Evolutionary conservation across 2,797 vertebrate species (phyloP).

Genomic region (Morus bassanus): DNA sequence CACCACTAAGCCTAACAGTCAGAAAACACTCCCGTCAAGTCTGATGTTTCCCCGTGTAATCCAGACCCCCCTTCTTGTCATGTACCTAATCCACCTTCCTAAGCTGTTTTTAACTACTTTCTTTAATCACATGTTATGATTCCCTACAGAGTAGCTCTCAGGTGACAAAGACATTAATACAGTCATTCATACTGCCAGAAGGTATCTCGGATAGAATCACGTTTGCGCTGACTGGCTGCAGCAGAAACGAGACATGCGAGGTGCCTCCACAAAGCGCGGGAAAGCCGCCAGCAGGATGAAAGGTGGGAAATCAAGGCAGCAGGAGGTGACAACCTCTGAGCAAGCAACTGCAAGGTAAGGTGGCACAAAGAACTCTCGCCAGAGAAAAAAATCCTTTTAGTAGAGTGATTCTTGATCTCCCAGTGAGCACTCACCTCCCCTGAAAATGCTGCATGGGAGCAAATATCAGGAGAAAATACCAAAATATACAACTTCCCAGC

Average conservation of each 20-base stretch:
- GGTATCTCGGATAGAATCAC: not conserved
- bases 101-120: constrained; percentile 44
- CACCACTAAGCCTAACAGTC: constrained; percentile 45
- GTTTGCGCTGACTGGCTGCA: accelerated
- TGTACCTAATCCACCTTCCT: constrained; percentile 44
- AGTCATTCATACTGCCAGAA: not conserved
- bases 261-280: accelerated
- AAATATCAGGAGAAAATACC: not conserved
- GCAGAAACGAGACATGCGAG: not conserved
- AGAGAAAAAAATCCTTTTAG: not conserved
- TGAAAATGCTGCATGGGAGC: accelerated
- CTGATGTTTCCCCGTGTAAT: constrained; percentile 1
- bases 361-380: not conserved
- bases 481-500: not conserved
- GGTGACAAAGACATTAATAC: constrained; percentile 8
- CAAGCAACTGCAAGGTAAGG: not conserved
- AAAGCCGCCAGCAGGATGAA: not conserved
- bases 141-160: not conserved
- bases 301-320: not conserved
- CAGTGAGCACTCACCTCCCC: not conserved
- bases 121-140: constrained; percentile 37
- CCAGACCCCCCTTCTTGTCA: constrained; percentile 4
- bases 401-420: not conserved
- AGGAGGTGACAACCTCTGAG: not conserved
- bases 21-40: constrained; percentile 38